These are phyloP conservation scores for Macaria liturata DNA, from an alignment of 2,888 invertebrate genomes.

Conservation along the genomic window DNA sequence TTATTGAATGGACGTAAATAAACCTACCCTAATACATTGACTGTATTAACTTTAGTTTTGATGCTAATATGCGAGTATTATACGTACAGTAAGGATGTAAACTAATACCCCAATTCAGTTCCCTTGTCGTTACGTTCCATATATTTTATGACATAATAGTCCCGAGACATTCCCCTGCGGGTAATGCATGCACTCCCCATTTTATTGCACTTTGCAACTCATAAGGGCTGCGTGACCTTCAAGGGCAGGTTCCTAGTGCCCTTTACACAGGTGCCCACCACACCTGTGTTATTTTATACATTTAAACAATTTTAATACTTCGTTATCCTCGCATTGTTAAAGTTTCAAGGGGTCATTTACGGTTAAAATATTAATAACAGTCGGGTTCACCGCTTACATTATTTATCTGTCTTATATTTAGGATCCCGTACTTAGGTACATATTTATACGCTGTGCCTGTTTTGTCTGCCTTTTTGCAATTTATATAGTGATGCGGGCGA, in stretches of 20 bases:
- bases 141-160: constrained; percentile 7
- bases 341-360: constrained; percentile 5
- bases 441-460: too few species aligned
- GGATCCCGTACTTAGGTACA: too few species aligned
- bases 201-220: constrained; percentile 31
- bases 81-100: too few species aligned
- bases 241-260: constrained; percentile 44
- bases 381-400: not conserved
- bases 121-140: not conserved
- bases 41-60: too few species aligned
- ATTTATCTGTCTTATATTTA: too few species aligned
- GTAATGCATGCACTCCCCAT: constrained; percentile 18
- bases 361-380: not conserved
- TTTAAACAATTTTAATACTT: constrained; percentile 34
- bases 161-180: constrained; percentile 7
- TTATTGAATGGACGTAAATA: too few species aligned
- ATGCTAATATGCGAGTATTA: too few species aligned
- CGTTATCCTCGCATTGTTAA: constrained; percentile 41
- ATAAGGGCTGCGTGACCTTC: constrained; percentile 57
- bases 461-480: not conserved
- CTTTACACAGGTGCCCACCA: constrained; percentile 66
- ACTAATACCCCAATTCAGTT: not conserved
- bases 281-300: constrained; percentile 63
- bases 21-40: too few species aligned
- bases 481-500: constrained; percentile 6